Evolutionary conservation across 2,888 invertebrate species (phyloP).

Genomic region (Drosophila neotestacea): DNA sequence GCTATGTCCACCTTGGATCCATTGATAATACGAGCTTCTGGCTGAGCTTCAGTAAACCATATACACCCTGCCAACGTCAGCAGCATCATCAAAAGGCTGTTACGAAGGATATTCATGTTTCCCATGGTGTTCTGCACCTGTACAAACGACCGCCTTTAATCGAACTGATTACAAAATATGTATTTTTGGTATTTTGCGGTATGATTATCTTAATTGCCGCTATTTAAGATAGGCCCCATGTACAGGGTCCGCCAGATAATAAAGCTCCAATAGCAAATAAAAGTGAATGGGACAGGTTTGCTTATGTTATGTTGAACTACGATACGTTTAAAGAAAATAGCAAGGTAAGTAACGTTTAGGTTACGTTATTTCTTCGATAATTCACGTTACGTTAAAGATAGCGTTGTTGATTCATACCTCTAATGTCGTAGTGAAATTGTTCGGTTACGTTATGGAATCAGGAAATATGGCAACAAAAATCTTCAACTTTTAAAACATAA

Average conservation of each 20-base stretch:
- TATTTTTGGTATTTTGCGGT: slow-evolving; percentile 32
- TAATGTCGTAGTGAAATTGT: too few species aligned
- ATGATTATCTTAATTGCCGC: slow-evolving; percentile 65
- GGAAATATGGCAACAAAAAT: too few species aligned
- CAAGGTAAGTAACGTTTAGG: background rate
- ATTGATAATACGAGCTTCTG: slow-evolving; percentile 71
- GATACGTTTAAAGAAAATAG: background rate
- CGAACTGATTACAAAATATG: slow-evolving; percentile 55
- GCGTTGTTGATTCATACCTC: background rate
- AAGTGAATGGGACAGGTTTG: slow-evolving; percentile 9
- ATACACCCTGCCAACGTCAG: slow-evolving; percentile 20
- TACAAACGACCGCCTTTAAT: slow-evolving; percentile 27
- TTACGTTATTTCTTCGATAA: too few species aligned
- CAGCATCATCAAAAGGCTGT: slow-evolving; percentile 30
- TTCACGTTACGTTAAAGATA: too few species aligned
- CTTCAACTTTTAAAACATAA: too few species aligned
- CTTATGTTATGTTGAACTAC: slow-evolving; percentile 2
- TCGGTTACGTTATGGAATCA: too few species aligned
- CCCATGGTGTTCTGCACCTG: slow-evolving; percentile 11
- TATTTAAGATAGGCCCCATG: slow-evolving; percentile 48
- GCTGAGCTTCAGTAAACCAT: slow-evolving; percentile 4
- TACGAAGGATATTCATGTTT: slow-evolving; percentile 33
- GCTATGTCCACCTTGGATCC: slow-evolving; percentile 66
- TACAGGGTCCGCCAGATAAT: slow-evolving; percentile 58
- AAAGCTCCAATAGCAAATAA: slow-evolving; percentile 11